Evolutionary conservation across 2,797 vertebrate genomes (phyloP).

Genomic region (Microctenopoma stevenorrisi): DNA sequence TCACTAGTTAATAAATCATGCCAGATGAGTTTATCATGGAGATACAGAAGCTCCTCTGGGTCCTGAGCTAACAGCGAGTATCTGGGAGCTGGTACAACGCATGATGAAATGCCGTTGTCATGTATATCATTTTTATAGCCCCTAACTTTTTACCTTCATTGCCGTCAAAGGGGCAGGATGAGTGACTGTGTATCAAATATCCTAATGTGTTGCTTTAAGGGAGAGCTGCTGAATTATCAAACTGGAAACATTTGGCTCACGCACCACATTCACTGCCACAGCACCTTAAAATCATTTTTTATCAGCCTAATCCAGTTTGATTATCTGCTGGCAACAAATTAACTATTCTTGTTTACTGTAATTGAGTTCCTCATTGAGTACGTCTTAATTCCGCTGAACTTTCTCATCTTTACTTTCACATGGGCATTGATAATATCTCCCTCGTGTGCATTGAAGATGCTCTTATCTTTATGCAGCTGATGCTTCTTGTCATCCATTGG

Average conservation of each 20-base stretch:
- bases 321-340: slow-evolving; percentile 80
- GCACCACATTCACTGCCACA: slow-evolving; percentile 50
- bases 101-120: slow-evolving; percentile 87
- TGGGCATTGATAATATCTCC: slow-evolving; percentile 76
- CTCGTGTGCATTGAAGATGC: slow-evolving; percentile 66
- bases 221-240: slow-evolving; percentile 66
- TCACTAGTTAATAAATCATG: slow-evolving; percentile 90
- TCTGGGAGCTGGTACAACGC: slow-evolving; percentile 83
- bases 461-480: slow-evolving; percentile 76
- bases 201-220: slow-evolving; percentile 72
- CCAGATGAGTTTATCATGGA: slow-evolving; percentile 89
- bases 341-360: slow-evolving; percentile 82
- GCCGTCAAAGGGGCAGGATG: slow-evolving; percentile 78
- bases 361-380: slow-evolving; percentile 75
- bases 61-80: slow-evolving; percentile 83
- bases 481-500: slow-evolving; percentile 78
- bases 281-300: slow-evolving; percentile 76
- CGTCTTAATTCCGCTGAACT: slow-evolving; percentile 71
- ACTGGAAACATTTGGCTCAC: slow-evolving; percentile 54
- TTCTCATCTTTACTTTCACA: slow-evolving; percentile 76
- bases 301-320: slow-evolving; percentile 80
- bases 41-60: slow-evolving; percentile 87
- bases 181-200: slow-evolving; percentile 78
- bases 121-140: slow-evolving; percentile 84
- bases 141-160: slow-evolving; percentile 81